Base-by-base conservation (phyloP, 2,888 invertebrate species). In the Villa cingulata region DNA sequence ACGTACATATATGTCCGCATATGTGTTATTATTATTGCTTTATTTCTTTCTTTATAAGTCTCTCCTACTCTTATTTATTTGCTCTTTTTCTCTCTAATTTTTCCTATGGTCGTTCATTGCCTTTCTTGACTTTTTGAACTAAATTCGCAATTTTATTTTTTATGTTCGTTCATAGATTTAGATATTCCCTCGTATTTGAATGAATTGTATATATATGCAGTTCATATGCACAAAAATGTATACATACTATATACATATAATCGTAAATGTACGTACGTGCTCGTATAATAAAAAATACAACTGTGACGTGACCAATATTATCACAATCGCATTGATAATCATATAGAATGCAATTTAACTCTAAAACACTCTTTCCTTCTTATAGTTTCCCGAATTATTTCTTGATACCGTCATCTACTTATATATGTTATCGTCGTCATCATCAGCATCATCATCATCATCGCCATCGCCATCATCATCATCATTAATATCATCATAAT, bases 111-210 rank as follows among this genome's bases (percentile, higher is more conserved):
- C 50, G 56, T 55, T 56, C 56, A 55, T 52, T 55, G 54, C 55
- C 55, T 55, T 55, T 54, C 52, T 52, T 56, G 55, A 54, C 55
- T 55, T 53, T 56, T 56, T 56, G 52, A 54, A 54, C 55, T 52
- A 52, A 51, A 53, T 54, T 46, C 29, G 18, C 37, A 41, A 41
- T 41, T 46, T 37, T n/a, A n/a, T n/a, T n/a, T n/a, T n/a, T n/a
- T n/a, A n/a, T n/a, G n/a, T n/a, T n/a, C n/a, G n/a, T n/a, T n/a
- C n/a, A n/a, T n/a, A n/a, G n/a, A n/a, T n/a, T n/a, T n/a, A n/a
- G n/a, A n/a, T n/a, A n/a, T n/a, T n/a, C n/a, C n/a, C n/a, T n/a
- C n/a, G n/a, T n/a, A n/a, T n/a, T n/a, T n/a, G n/a, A n/a, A 46
- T 37, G 37, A 41, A 41, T 23, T 23, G 23, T 23, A 23, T 23